Evolutionary conservation across 1,140 invertebrate genomes (phyloP), one percentile per base, ranked within the genome.

Genomic region (Dinothrombium tinctorium): DNA sequence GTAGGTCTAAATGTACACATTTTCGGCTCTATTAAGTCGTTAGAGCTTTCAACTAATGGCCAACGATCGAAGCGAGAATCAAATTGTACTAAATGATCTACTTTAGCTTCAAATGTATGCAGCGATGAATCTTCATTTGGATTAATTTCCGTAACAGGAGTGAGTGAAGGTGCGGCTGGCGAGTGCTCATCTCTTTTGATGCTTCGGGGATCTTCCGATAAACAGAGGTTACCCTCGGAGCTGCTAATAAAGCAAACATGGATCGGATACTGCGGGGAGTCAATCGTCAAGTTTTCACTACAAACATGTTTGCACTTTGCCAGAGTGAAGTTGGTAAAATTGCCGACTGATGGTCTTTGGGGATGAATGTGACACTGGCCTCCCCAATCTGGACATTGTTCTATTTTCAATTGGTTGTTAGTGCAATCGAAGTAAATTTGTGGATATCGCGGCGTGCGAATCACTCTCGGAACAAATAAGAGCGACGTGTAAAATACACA

Each of bases 391-490:
- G 40, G 40, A 39, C 50, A 52, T 11, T 43, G 41, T 35, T 52
- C 50, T 4, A 52, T 25, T 15, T 44, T 38, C 3, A 52, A 25
- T 1, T 45, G 43, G 28, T 36, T 33, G 19, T 43, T 33, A 22
- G 33, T 42, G 26, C 50, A 52, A 35, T 51, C 49, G 23, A 49
- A 52, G 17, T 48, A 45, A 9, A 52, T 44, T 2, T 45, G 31
- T 0, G 50, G 47, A 12, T 29, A 22, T 23, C 32, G 31, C 20
- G 47, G 28, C 20, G 24, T 44, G 7, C 26, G 33, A 11, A 45
- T 40, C 6, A 50, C 50, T 4, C 46, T 40, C 0, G 52, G 52
- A 1, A 53, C 42, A 24, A 53, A 51, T 9, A 53, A 32, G n/a
- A 53, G 29, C 26, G 46, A 40, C 0, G 47, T 47, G 15, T 40